Conservation (phyloP, 2,888 invertebrate species). For the Lathronympha strigana region DNA sequence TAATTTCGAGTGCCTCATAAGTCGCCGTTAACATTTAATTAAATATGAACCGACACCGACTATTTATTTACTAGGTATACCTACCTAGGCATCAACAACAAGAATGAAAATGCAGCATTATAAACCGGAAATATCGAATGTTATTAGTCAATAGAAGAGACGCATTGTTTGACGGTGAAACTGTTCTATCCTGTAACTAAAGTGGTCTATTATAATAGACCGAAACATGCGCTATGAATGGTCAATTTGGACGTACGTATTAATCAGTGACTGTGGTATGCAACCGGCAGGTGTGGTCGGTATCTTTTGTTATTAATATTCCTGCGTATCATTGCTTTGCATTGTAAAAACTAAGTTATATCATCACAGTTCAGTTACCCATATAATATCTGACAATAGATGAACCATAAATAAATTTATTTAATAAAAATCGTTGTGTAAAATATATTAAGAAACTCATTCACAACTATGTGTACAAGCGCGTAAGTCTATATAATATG, state of each 20-base stretch:
- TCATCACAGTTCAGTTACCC: too few relatives aligned
- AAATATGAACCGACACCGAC: too few relatives aligned
- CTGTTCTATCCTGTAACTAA: conserved; percentile 21
- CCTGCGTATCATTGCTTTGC: neutral
- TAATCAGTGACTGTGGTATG: conserved; percentile 22
- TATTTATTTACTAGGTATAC: too few relatives aligned
- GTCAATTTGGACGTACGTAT: conserved; percentile 25
- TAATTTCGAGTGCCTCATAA: too few relatives aligned
- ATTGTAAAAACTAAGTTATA: neutral
- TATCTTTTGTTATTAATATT: conserved; percentile 8
- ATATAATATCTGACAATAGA: too few relatives aligned
- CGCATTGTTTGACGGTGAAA: conserved; percentile 33
- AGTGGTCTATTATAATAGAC: conserved; percentile 32
- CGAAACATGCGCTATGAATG: conserved; percentile 32
- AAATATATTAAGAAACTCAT: too few relatives aligned
- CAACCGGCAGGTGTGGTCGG: conserved; percentile 8
- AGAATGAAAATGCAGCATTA: conserved; percentile 22
- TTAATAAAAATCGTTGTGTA: too few relatives aligned
- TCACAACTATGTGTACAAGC: too few relatives aligned
- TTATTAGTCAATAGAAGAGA: conserved; percentile 36
- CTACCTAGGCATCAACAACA: conserved; percentile 18
- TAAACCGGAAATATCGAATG: conserved; percentile 30
- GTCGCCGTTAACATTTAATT: too few relatives aligned
- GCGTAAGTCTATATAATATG: too few relatives aligned
- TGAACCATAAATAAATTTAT: too few relatives aligned